Base-by-base conservation (phyloP, 2,113 vertebrate species). In the Trematomus loennbergii region DNA sequence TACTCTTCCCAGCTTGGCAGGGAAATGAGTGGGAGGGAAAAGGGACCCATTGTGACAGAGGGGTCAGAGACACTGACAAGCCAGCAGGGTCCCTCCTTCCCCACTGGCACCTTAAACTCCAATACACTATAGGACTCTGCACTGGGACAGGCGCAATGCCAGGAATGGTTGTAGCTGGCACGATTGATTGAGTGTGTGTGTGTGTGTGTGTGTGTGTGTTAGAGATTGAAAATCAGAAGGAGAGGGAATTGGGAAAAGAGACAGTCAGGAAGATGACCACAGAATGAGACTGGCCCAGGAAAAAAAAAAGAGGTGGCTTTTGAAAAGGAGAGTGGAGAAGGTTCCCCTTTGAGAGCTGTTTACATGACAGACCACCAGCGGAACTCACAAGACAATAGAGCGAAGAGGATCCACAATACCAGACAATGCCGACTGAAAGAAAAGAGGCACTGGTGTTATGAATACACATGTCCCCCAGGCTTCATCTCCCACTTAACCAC, bases 1-100 rank as follows among this genome's bases (percentile, higher is more conserved):
- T 96, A 96, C 95, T 95, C 94, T 97, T 96, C 96, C 96, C 96
- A 96, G 96, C 96, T 96, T 92, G 93, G 92, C 91, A 95, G 93
- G 93, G 92, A 92, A 92, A 79, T 92, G 92, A 94, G 92, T 89
- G 91, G 94, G 94, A 93, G 91, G 91, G 92, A 49, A 71, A 66
- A 82, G 71, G 72, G 68, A 72, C 79, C 91, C 94, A 96, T 96
- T 95, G 95, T 95, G 91, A 91, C 88, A 86, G 81, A 90, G 94
- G 83, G 91, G 88, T 91, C 88, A 85, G 87, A 88, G 87, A 89
- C 86, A 66, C 89, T 78, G 86, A 83, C 87, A 69, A 76, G 81
- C 33, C 87, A 90, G 88, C 86, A 81, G 86, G 87, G 77, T 87
- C 87, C 74, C 87, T 85, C 78, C 83, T 85, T 85, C 80, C 89